Evolutionary conservation across 1,140 invertebrate genomes (phyloP).

Genomic region (Zophobas atratus): DNA sequence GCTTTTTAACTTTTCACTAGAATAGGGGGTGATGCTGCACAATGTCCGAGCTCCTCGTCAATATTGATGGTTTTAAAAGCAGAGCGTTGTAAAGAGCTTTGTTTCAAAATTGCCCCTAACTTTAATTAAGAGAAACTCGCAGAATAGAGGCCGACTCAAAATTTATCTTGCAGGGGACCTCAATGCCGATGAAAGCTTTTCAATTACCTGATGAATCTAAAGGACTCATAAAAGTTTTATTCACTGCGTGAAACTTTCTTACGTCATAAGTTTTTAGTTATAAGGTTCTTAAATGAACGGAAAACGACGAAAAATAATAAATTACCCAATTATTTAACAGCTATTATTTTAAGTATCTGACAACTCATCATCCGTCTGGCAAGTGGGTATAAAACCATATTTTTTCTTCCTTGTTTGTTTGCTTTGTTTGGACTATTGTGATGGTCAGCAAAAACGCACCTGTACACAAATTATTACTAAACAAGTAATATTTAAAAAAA

Average conservation of each 20-base stretch:
- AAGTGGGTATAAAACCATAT: too few species aligned
- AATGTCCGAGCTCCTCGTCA: constrained; percentile 39
- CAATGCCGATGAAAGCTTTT: constrained; percentile 3
- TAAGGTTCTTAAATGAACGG: too few species aligned
- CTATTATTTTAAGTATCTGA: too few species aligned
- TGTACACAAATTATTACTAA: too few species aligned
- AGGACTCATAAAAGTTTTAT: not conserved
- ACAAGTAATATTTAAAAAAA: too few species aligned
- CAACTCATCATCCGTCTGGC: too few species aligned
- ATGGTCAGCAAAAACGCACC: too few species aligned
- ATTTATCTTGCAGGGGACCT: not conserved
- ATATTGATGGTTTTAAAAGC: constrained; percentile 33
- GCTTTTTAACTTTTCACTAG: constrained; percentile 61
- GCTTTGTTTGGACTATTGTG: too few species aligned
- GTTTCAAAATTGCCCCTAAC: constrained; percentile 12
- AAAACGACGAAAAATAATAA: too few species aligned
- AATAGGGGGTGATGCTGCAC: constrained; percentile 58
- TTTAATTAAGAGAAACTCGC: constrained; percentile 20
- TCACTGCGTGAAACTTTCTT: not conserved
- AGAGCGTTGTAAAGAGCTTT: constrained; percentile 3
- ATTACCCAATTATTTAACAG: too few species aligned
- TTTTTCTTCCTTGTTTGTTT: too few species aligned
- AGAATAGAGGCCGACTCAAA: constrained; percentile 1
- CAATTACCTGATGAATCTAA: constrained; percentile 12
- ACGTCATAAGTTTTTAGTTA: too few species aligned